Conservation (phyloP, 1,140 invertebrate species). For the Hyles vespertilio region DNA sequence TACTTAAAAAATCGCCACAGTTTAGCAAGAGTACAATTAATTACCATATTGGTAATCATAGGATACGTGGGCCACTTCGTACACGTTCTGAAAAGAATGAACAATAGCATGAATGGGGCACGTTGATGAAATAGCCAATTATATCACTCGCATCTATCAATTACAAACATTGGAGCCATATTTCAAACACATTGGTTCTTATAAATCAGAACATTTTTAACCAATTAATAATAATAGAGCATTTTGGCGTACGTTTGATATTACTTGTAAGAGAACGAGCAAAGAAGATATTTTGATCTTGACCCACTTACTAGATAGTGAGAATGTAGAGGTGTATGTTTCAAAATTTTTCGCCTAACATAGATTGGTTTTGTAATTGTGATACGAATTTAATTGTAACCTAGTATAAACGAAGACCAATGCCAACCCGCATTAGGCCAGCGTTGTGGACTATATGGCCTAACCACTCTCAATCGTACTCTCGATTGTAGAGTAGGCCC, state of each 20-base stretch:
- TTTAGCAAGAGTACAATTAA: constrained; percentile 1
- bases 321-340: background rate
- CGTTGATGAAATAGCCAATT: constrained; percentile 17
- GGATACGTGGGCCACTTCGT: constrained; percentile 2
- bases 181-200: no score
- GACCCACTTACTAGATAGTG: constrained; percentile 12
- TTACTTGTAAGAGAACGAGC: constrained; percentile 1
- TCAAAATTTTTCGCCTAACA: constrained; percentile 1
- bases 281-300: constrained; percentile 17
- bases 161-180: no score
- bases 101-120: constrained; percentile 19
- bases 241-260: background rate
- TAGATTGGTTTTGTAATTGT: constrained; percentile 1
- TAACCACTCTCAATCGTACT: no score
- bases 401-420: no score
- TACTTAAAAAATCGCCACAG: no score
- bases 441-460: no score
- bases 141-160: no score
- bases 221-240: no score
- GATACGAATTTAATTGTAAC: background rate
- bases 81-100: constrained; percentile 5
- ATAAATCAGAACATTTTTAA: no score
- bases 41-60: constrained; percentile 17
- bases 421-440: no score
- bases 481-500: no score